These are phyloP conservation scores for Zelostemma sp. DNA, from an alignment of 1,140 invertebrate species.

Conservation along the genomic window DNA sequence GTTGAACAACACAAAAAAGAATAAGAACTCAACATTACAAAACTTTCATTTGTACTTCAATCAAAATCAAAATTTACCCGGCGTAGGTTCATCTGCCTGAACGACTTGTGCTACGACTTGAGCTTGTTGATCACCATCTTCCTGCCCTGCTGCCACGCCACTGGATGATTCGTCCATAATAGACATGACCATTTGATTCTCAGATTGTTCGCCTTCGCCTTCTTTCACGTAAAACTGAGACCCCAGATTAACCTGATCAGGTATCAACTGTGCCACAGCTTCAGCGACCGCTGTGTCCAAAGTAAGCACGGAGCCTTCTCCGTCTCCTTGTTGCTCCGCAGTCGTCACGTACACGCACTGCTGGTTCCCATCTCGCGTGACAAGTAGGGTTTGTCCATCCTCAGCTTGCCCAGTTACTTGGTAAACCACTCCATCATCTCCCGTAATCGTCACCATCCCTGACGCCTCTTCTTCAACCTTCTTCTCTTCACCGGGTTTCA, in stretches of 20 bases:
- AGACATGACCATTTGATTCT: conserved; percentile 67
- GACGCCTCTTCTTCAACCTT: conserved; percentile 53
- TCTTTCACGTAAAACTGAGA: conserved; percentile 74
- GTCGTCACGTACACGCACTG: conserved; percentile 81
- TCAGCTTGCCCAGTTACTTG: conserved; percentile 83
- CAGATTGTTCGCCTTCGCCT: conserved; percentile 60
- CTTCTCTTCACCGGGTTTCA: conserved; percentile 51
- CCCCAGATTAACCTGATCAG: conserved; percentile 63
- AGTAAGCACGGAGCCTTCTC: conserved; percentile 75
- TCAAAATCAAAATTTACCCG: conserved; percentile 71
- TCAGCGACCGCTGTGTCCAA: conserved; percentile 75
- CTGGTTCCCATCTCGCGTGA: conserved; percentile 78
- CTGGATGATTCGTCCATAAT: conserved; percentile 62
- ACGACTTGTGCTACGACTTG: conserved; percentile 87
- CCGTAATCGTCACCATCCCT: conserved; percentile 71
- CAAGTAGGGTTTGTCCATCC: conserved; percentile 79
- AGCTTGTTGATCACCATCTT: conserved; percentile 69
- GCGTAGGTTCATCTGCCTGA: conserved; percentile 83
- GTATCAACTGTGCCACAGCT: conserved; percentile 70
- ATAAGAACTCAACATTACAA: conserved; percentile 5
- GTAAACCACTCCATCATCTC: conserved; percentile 71
- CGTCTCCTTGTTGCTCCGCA: conserved; percentile 73
- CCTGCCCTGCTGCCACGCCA: conserved; percentile 51
- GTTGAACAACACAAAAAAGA: conserved; percentile 35
- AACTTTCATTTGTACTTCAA: not conserved